Evolutionary conservation across 2,888 invertebrate genomes (phyloP).

Genomic region (Agrilus biguttatus): DNA sequence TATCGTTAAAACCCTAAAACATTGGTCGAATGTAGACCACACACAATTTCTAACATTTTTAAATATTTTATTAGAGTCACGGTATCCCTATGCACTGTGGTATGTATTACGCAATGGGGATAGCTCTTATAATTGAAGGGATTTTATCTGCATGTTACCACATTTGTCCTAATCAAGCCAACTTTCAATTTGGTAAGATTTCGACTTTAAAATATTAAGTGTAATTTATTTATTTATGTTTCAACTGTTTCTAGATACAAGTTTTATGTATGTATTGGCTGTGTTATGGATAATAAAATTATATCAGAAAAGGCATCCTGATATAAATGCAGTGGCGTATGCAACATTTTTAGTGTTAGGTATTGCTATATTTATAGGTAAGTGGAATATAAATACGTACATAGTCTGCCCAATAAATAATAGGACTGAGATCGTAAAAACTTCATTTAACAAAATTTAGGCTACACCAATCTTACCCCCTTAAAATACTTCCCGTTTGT

Average conservation of each 20-base stretch:
- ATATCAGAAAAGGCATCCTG: constrained; percentile 77
- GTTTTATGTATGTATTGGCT: constrained; percentile 86
- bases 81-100: constrained; percentile 72
- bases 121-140: constrained; percentile 75
- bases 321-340: constrained; percentile 71
- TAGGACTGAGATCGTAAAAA: too few relatives aligned
- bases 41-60: too few relatives aligned
- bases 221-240: too few relatives aligned
- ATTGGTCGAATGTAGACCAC: too few relatives aligned
- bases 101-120: constrained; percentile 73
- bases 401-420: too few relatives aligned
- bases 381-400: constrained; percentile 13
- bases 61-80: constrained; percentile 30
- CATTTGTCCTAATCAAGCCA: constrained; percentile 76
- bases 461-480: too few relatives aligned
- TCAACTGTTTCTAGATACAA: constrained; percentile 52
- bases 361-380: constrained; percentile 52
- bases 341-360: constrained; percentile 63
- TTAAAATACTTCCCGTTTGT: too few relatives aligned
- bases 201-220: not conserved
- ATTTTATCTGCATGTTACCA: constrained; percentile 78
- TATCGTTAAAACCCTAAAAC: too few relatives aligned
- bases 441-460: too few relatives aligned
- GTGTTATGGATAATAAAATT: constrained; percentile 74
- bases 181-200: constrained; percentile 76